A percentile compares a stretch with the other conserved stretches of the same genome.
These are phyloP conservation scores for Dasypolia templi DNA, from an alignment of 2,888 invertebrate species.

Conservation along the genomic window DNA sequence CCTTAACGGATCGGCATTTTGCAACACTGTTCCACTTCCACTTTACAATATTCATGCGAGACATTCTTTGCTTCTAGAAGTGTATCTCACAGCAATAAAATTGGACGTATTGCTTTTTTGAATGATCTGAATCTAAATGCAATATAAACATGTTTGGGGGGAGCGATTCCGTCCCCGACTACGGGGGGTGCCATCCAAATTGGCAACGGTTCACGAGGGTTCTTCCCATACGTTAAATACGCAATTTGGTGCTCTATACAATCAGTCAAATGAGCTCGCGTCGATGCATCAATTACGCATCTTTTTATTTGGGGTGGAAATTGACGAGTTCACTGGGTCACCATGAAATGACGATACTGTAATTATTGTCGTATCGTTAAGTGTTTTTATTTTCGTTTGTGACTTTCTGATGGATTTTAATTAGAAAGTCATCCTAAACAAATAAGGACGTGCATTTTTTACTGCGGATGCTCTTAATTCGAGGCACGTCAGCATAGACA, in stretches of 20 bases:
- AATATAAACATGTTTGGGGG: constrained; percentile 80
- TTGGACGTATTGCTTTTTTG: constrained; percentile 73
- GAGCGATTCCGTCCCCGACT: constrained; percentile 69
- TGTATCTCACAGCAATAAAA: constrained; percentile 52
- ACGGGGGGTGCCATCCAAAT: constrained; percentile 81
- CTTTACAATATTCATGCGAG: constrained; percentile 55
- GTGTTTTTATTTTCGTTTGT: constrained; percentile 24
- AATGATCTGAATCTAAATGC: constrained; percentile 78
- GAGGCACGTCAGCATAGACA: constrained; percentile 27
- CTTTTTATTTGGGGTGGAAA: constrained; percentile 80
- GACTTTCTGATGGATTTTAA: constrained; percentile 27
- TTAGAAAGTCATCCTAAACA: constrained; percentile 51
- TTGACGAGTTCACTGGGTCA: constrained; percentile 81
- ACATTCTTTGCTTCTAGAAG: constrained; percentile 53
- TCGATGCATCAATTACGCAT: constrained; percentile 88
- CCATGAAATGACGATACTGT: constrained; percentile 50
- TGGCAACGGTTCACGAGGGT: constrained; percentile 87
- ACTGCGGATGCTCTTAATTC: constrained; percentile 20
- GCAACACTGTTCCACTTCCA: constrained; percentile 73
- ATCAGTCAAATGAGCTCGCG: constrained; percentile 88
- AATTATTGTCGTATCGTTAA: constrained; percentile 55
- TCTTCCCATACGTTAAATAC: constrained; percentile 89
- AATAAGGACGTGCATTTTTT: constrained; percentile 60
- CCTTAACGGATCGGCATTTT: constrained; percentile 82
- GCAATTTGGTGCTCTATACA: constrained; percentile 88